These are phyloP conservation scores for Crotalus viridis DNA, from an alignment of 2,113 vertebrate species.

Conservation along the genomic window DNA sequence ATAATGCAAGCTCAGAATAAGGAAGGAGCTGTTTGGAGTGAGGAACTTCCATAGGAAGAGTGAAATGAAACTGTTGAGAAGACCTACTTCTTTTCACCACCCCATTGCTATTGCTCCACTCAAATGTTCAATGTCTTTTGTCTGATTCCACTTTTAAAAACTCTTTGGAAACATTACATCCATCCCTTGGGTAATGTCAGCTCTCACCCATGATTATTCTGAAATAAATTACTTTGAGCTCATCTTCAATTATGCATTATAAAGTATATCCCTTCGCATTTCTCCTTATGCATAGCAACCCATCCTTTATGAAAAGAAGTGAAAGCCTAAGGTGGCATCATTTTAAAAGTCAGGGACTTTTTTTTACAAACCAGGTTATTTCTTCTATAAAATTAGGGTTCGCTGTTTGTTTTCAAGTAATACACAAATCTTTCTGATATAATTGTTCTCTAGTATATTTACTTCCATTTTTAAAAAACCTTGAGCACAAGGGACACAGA, in stretches of 20 bases:
- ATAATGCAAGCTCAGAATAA: background rate
- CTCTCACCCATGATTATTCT: constrained; percentile 10
- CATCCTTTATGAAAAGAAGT: constrained; percentile 31
- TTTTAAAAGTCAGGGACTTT: constrained; percentile 20
- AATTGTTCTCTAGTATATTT: background rate
- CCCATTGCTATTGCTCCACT: background rate
- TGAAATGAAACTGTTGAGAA: background rate
- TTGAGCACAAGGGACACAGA: background rate
- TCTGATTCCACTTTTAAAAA: background rate
- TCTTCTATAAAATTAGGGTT: constrained; percentile 42
- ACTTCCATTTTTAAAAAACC: constrained; percentile 37
- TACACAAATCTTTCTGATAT: background rate
- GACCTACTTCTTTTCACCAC: too few relatives aligned
- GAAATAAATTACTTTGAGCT: constrained; percentile 42
- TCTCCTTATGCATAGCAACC: constrained; percentile 19
- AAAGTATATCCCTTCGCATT: constrained; percentile 23
- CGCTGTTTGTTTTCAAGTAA: background rate
- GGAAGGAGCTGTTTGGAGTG: background rate
- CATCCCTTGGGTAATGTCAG: background rate
- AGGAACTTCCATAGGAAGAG: background rate
- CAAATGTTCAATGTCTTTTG: background rate
- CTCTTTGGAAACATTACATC: background rate
- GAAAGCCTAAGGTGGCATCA: constrained; percentile 26
- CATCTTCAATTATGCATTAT: constrained; percentile 27
- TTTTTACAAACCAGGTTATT: constrained; percentile 41